Conservation (phyloP, 2,888 invertebrate species). For the Cryptus armator region DNA sequence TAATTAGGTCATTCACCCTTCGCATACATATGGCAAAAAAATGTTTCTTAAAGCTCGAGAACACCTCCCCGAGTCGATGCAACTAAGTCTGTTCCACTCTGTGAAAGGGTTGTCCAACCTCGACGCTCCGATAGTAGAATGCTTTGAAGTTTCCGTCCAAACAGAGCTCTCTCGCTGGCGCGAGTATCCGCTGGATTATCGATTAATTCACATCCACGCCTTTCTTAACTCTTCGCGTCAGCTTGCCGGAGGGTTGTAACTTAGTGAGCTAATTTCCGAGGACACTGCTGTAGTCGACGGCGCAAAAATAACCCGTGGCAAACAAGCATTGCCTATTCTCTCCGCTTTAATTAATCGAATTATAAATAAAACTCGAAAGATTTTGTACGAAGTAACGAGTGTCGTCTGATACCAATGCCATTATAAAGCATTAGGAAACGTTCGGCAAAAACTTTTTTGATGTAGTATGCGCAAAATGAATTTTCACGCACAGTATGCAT, state of each 20-base stretch:
- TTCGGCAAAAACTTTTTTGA: too few species aligned
- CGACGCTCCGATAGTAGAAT: slow-evolving; percentile 9
- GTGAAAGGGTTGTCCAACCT: slow-evolving; percentile 1
- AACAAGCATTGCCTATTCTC: neutral
- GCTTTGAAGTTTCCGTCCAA: slow-evolving; percentile 50
- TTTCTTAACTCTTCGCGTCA: slow-evolving; percentile 49
- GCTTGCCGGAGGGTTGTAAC: neutral
- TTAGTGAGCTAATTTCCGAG: slow-evolving; percentile 29
- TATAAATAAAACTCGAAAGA: neutral
- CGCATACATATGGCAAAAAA: neutral
- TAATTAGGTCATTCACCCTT: neutral
- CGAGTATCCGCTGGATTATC: slow-evolving; percentile 48
- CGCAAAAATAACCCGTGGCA: slow-evolving; percentile 3
- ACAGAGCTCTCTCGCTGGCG: slow-evolving; percentile 27
- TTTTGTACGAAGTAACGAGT: neutral
- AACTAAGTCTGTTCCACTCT: neutral
- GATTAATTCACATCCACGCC: slow-evolving; percentile 60
- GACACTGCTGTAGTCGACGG: neutral
- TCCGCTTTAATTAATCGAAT: neutral
- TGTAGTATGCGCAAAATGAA: too few species aligned
- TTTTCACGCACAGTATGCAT: too few species aligned
- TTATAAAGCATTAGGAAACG: too few species aligned
- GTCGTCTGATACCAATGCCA: neutral
- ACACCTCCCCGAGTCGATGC: neutral
- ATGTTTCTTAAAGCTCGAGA: neutral